Evolutionary conservation across 2,888 invertebrate genomes (phyloP), one percentile per base, ranked within the genome.

Genomic region (Leucoma salicis): DNA sequence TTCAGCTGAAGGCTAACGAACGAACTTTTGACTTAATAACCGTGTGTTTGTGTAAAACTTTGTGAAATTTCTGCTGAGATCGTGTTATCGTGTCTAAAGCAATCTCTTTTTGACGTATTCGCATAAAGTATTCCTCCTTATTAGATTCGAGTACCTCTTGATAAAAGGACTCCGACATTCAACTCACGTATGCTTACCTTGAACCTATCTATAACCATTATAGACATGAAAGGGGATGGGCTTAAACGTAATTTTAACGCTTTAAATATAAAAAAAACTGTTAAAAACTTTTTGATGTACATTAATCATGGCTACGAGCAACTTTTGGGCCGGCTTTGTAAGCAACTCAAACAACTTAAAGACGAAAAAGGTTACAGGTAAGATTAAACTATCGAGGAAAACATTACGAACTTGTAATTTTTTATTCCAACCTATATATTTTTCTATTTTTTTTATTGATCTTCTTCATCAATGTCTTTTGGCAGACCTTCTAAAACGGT

Each of bases 241-340:
- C 21, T 54, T 60, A 46, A 59, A 65, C 58, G 53, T 56, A 58
- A 66, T 63, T 63, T 62, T 53, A 58, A 63, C 62, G 53, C 56
- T 39, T 45, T 35, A 52, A 31, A 57, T 57, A 60, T 64, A 66
- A 70, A 68, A 70, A n/a, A 60, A 41, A 53, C 49, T 50, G 53
- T 64, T 63, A 60, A 63, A n/a, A 68, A 69, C 57, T 69, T 68
- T 69, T 59, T 36, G 50, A 54, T 39, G 33, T 43, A 53, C 55
- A 63, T 66, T 63, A 66, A 65, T 66, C 60, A 58, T 46, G 37
- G 31, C 27, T 25, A 48, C 31, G 28, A 33, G 34, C 32, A 55
- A 58, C 48, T 55, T 59, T 62, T 42, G 46, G 53, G 59, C 42
- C n/a, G 38, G 34, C 34, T 38, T 8, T n/a, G n/a, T n/a, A n/a